These are phyloP conservation scores for Halcyon senegalensis DNA, from an alignment of 2,113 vertebrate genomes.

Conservation along the genomic window DNA sequence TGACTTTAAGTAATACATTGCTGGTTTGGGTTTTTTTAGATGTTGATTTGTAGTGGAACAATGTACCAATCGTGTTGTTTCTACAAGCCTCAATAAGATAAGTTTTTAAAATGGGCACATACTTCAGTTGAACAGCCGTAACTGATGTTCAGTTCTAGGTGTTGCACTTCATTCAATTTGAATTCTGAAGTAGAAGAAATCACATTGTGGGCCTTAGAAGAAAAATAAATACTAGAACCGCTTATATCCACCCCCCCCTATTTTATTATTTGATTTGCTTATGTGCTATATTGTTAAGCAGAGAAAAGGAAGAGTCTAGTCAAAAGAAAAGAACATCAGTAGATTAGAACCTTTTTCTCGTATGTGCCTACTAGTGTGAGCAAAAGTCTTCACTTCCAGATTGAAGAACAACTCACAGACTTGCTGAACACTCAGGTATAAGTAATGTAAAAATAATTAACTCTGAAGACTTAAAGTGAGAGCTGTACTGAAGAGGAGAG, in stretches of 20 bases:
- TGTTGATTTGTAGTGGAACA: neutral
- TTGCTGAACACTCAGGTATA: neutral
- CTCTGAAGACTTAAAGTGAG: neutral
- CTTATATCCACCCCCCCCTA: accelerated
- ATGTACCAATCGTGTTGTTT: neutral
- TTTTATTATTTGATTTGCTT: neutral
- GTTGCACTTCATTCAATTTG: neutral
- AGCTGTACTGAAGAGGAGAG: neutral
- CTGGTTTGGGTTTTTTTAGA: neutral
- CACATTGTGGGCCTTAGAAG: neutral
- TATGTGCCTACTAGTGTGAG: neutral
- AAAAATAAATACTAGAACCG: neutral
- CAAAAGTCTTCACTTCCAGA: neutral
- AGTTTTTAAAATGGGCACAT: neutral
- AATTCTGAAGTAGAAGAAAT: neutral
- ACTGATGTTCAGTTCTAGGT: neutral
- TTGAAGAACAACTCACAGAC: neutral
- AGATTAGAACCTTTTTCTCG: neutral
- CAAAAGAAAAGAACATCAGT: neutral
- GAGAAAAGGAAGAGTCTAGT: neutral
- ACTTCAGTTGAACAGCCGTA: neutral
- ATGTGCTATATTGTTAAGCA: accelerated
- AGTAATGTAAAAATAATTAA: neutral
- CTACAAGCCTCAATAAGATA: neutral
- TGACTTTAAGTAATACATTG: neutral